Evolutionary conservation across 2,797 vertebrate genomes (phyloP).

Genomic region (Gila robusta): DNA sequence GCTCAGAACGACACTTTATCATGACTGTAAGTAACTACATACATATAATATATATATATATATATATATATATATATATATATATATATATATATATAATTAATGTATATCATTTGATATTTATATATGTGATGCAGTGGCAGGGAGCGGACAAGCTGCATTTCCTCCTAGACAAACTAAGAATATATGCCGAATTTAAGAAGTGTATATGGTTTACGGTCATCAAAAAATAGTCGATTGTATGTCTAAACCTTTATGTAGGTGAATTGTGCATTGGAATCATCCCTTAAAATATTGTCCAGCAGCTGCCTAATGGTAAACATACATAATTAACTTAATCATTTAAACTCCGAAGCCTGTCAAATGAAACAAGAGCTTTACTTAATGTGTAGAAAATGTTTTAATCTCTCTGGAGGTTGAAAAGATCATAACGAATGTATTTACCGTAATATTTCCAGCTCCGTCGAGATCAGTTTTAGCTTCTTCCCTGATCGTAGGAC

Average conservation of each 20-base stretch:
- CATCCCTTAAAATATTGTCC: background rate
- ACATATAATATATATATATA: background rate
- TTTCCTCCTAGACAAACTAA: background rate
- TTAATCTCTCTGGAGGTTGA: background rate
- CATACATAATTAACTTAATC: background rate
- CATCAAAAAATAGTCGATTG: background rate
- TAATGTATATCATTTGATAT: background rate
- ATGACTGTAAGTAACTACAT: background rate
- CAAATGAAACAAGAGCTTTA: background rate
- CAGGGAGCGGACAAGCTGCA: background rate
- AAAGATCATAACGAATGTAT: background rate
- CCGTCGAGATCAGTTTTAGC: background rate
- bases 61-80: background rate
- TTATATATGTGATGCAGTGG: background rate
- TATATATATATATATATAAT: background rate
- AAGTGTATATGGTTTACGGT: background rate
- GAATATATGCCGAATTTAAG: background rate
- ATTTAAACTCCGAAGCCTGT: background rate
- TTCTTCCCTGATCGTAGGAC: conserved; percentile 2
- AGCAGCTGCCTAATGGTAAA: background rate
- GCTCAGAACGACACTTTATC: background rate
- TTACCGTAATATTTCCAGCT: conserved; percentile 27
- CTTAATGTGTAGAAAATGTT: background rate
- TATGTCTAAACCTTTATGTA: background rate
- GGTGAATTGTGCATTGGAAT: background rate